Base-by-base conservation (phyloP, 2,113 vertebrate species). In the Oreotragus oreotragus region DNA sequence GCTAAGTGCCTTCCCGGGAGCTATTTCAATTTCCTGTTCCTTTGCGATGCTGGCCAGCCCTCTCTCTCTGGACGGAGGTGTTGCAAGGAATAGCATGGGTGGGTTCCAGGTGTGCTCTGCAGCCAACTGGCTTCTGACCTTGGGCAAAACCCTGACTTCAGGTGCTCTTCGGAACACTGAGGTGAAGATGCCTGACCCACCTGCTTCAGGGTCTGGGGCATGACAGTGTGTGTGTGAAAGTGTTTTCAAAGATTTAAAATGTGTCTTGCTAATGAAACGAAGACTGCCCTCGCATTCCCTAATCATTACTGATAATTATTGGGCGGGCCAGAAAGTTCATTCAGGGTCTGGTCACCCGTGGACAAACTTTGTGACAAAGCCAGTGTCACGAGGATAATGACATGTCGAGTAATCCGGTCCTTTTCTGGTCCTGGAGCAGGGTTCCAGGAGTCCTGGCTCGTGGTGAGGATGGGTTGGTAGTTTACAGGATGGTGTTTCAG, bases 1-100 rank as follows among this genome's bases (percentile, higher is more conserved):
- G 60, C 92, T 96, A 13, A 45, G 91, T 55, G 64, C 66, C 95
- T 96, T 94, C 95, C 94, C 45, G 70, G 97, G 96, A 96, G 96
- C 84, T 92, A 36, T 91, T 96, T 97, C 97, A 92, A 96, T 98
- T 96, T 98, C 97, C 97, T 96, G 96, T 81, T 94, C 79, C 79
- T 77, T 90, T 55, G 90, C 1, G 2, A 64, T 45, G 53, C 83
- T 11, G 53, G 97, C 97, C 94, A 94, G 94, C 84, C 66, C 36
- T 76, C 70, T 4, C 49, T 96, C 96, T 83, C 92, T n/a, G 76
- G 93, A 92, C 55, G 88, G 97, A 93, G 88, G 84, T 83, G 58
- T 53, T 84, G n/a, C 23, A 49, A 95, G 96, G 92, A 85, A 55
- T 84, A 25, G 43, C 64, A 58, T 47, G 96, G 84, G 90, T 73